phyloP scores from a whole-genome alignment of 2,113 vertebrate genomes.

The Gambusia affinis region DNA sequence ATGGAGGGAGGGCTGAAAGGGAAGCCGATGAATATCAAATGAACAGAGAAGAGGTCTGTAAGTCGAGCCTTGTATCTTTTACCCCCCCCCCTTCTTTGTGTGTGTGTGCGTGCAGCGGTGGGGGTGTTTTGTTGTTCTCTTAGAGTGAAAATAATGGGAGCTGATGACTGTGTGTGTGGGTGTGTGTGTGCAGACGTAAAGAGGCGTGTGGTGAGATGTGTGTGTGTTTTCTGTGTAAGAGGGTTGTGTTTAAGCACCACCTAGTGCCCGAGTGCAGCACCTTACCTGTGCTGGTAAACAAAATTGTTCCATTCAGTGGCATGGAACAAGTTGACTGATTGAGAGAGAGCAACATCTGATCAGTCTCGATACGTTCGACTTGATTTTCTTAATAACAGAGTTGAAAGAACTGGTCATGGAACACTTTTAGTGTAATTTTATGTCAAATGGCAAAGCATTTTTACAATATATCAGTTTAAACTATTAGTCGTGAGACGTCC shows the following conservation, averaged over 20 bases:
- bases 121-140: constrained; percentile 65
- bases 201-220: constrained; percentile 23
- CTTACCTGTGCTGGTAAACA: constrained; percentile 59
- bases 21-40: constrained; percentile 70
- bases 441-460: neutral
- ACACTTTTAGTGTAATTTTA: neutral
- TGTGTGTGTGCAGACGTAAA: constrained; percentile 48
- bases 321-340: neutral
- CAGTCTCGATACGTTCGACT: neutral
- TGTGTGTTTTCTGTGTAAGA: constrained; percentile 44
- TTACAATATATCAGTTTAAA: neutral
- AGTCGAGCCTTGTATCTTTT: constrained; percentile 52
- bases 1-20: constrained; percentile 46
- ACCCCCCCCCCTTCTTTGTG: constrained; percentile 24
- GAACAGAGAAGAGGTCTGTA: constrained; percentile 68
- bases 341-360: neutral
- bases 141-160: constrained; percentile 60
- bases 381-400: neutral
- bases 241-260: constrained; percentile 84
- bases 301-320: constrained; percentile 13
- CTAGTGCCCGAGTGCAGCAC: constrained; percentile 77
- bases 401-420: neutral
- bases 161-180: constrained; percentile 48
- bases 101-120: constrained; percentile 14
- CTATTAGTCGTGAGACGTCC: neutral